Base-by-base conservation (phyloP, 1,140 invertebrate species). In the Wasmannia auropunctata region DNA sequence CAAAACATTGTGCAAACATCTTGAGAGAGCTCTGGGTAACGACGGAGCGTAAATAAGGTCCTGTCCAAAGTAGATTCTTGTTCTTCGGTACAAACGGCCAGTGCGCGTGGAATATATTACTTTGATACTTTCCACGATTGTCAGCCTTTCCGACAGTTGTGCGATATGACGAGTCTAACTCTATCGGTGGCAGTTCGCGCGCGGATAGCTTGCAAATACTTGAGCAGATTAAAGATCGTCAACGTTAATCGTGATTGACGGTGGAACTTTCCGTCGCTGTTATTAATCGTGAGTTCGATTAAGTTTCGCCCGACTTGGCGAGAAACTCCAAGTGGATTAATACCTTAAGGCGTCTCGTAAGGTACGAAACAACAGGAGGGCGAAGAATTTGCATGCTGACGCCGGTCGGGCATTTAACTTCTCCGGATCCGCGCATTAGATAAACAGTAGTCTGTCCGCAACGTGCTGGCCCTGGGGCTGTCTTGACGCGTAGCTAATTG, bases 401-500 rank as follows among this genome's bases (percentile, higher is more conserved):
- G 43, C 79, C 31, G 31, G 62, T 25, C 22, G 76, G 34, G 79
- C 51, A 40, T 58, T 72, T 72, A 81, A 72, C 67, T 58, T 74
- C 28, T 51, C 79, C 67, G 79, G 51, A 72, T 72, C 79, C 51
- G 79, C 67, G 40, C 51, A 72, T 83, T 83, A 74, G 67, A 72
- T 83, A 83, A 83, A 83, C 79, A 83, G 79, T 72, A 72, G 67
- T 51, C 79, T 58, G 37, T 83, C 77, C 62, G 25, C 67, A 81
- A 72, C 65, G 65, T 72, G 51, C 51, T 69, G n/a, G 79, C 25
- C 67, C 56, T 74, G 67, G 37, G 51, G 81, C 46, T 67, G 58
- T 85, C 60, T 77, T 85, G 72, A 85, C 81, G 74, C 56, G 72
- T 77, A 16, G 72, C 72, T 85, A 85, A 75, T 85, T 77, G 74